Conservation (phyloP, 2,113 vertebrate genomes). For the Rhineura floridana region DNA sequence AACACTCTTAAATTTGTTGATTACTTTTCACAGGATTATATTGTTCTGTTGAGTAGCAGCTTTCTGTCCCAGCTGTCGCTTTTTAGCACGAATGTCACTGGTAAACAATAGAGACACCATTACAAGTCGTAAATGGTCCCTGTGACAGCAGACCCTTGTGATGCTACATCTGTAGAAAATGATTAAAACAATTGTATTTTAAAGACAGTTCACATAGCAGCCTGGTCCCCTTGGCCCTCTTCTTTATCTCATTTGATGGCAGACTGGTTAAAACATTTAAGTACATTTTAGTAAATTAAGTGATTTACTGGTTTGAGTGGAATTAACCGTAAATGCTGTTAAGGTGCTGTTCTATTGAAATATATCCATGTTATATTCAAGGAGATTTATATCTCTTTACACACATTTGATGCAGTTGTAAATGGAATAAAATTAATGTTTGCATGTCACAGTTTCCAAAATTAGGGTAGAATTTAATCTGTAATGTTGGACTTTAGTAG, state of each 20-base stretch:
- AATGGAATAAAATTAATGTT: background rate
- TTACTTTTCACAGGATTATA: conserved; percentile 91
- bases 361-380: conserved; percentile 22
- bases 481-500: background rate
- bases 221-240: conserved; percentile 85
- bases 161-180: conserved; percentile 93
- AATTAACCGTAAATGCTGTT: conserved; percentile 64
- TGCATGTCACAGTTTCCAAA: background rate
- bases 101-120: conserved; percentile 94
- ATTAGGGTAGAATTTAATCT: background rate
- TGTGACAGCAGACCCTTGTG: conserved; percentile 92
- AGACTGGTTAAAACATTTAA: conserved; percentile 84
- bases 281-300: conserved; percentile 82
- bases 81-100: conserved; percentile 77
- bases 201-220: conserved; percentile 88
- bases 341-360: conserved; percentile 51
- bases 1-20: conserved; percentile 98
- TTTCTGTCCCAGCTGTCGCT: conserved; percentile 95
- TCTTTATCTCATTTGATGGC: conserved; percentile 83
- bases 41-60: conserved; percentile 85
- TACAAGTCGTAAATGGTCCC: conserved; percentile 89
- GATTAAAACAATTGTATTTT: conserved; percentile 98
- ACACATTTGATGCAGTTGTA: background rate
- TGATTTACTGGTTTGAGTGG: conserved; percentile 81
- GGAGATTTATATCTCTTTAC: conserved; percentile 5